These are phyloP conservation scores for Zaprionus tsacasi DNA, from an alignment of 1,140 invertebrate genomes.

Conservation along the genomic window DNA sequence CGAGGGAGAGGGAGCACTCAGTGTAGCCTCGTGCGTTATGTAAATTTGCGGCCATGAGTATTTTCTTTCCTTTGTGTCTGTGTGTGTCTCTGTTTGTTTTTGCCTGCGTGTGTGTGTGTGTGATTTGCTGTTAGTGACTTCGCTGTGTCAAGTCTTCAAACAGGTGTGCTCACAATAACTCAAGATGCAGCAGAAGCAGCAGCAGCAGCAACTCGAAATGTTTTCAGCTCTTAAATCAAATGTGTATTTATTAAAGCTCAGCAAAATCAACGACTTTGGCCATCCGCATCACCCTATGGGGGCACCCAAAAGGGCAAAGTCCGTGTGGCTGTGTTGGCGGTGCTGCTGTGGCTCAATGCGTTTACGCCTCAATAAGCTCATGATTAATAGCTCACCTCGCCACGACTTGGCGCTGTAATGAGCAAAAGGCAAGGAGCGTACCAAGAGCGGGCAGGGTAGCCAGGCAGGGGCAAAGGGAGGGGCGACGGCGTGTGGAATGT, in stretches of 20 bases:
- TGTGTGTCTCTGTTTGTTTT: conserved; percentile 6
- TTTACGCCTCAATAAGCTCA: conserved; percentile 81
- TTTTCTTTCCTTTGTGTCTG: conserved; percentile 41
- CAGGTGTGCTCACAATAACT: conserved; percentile 61
- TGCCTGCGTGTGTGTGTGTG: conserved; percentile 18
- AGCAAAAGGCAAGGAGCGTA: conserved; percentile 66
- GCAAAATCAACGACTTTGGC: conserved; percentile 21
- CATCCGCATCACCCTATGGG: conserved; percentile 21
- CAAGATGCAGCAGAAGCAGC: conserved; percentile 44
- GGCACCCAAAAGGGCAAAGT: conserved; percentile 53
- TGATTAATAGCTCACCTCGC: conserved; percentile 75
- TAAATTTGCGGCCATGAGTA: conserved; percentile 62
- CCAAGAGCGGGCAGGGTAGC: conserved; percentile 2
- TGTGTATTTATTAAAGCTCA: conserved; percentile 70
- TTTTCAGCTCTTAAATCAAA: conserved; percentile 56
- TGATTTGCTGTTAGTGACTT: conserved; percentile 31
- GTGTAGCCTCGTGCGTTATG: conserved; percentile 47
- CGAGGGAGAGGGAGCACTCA: not conserved
- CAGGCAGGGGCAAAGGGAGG: not conserved
- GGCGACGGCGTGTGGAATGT: not conserved
- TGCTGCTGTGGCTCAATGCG: conserved; percentile 64
- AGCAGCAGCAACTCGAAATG: not conserved
- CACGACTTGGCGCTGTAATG: conserved; percentile 59
- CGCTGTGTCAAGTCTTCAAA: conserved; percentile 49
- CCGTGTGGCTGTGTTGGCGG: conserved; percentile 23